phyloP scores from a whole-genome alignment of 2,888 invertebrate species.

The Germaria angustata region DNA sequence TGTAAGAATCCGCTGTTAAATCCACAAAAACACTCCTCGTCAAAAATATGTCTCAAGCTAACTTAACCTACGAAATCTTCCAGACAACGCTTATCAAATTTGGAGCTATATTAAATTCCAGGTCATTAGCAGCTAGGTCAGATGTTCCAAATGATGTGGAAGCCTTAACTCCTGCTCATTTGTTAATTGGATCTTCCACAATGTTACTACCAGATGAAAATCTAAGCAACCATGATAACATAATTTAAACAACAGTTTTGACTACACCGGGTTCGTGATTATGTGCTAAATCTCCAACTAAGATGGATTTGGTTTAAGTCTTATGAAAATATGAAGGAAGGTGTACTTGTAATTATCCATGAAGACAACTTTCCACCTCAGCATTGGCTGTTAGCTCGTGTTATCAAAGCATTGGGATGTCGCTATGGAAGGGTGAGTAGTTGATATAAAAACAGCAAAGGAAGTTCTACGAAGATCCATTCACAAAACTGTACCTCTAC shows the following conservation, averaged over 20 bases:
- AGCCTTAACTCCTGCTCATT: conserved; percentile 8
- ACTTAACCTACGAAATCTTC: conserved; percentile 25
- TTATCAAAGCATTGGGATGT: not conserved
- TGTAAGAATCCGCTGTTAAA: too few relatives aligned
- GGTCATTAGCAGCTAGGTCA: conserved; percentile 17
- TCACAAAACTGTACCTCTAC: too few relatives aligned
- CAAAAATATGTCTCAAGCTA: too few relatives aligned
- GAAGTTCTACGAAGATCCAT: too few relatives aligned
- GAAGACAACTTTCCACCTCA: not conserved
- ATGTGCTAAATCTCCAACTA: not conserved
- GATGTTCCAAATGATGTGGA: not conserved
- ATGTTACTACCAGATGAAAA: conserved; percentile 35
- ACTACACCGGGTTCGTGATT: not conserved
- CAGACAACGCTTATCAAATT: conserved; percentile 65
- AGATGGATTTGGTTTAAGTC: not conserved
- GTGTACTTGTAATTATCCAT: not conserved
- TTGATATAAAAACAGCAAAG: not conserved
- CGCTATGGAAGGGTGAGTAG: not conserved
- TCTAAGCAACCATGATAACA: conserved; percentile 4
- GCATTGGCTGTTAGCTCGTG: too few relatives aligned
- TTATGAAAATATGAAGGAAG: not conserved
- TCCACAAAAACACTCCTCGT: too few relatives aligned
- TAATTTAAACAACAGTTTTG: not conserved
- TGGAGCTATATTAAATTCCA: conserved; percentile 68
- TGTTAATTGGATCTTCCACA: conserved; percentile 43